Conservation (phyloP, 2,797 vertebrate species). For the Epinephelus coioides region DNA sequence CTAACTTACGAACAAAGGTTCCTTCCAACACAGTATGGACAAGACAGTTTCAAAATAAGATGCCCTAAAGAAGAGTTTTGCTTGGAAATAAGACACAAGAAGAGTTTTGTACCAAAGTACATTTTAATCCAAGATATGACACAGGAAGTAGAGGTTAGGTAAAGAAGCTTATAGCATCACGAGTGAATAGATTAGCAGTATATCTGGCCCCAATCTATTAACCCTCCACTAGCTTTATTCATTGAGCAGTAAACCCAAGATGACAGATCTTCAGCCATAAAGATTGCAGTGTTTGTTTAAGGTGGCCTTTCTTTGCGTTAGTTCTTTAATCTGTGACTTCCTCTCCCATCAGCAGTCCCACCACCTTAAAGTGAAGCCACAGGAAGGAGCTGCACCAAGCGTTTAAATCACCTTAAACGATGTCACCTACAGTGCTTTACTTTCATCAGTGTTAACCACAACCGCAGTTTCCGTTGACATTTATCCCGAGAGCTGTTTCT, state of each 20-base stretch:
- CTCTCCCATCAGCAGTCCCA: not conserved
- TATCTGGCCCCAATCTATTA: not conserved
- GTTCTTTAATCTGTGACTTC: constrained; percentile 36
- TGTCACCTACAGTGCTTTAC: constrained; percentile 43
- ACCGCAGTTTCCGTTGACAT: constrained; percentile 39
- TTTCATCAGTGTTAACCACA: constrained; percentile 65
- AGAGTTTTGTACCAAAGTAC: not conserved
- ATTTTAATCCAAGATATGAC: not conserved
- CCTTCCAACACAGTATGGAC: too few relatives aligned
- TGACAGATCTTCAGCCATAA: constrained; percentile 22
- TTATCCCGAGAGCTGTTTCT: constrained; percentile 20
- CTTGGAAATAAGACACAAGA: not conserved
- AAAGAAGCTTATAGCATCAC: not conserved
- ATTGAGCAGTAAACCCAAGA: constrained; percentile 5
- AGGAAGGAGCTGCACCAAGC: constrained; percentile 36
- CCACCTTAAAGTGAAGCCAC: constrained; percentile 28
- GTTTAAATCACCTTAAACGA: constrained; percentile 32
- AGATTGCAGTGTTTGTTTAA: constrained; percentile 36
- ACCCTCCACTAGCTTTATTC: not conserved
- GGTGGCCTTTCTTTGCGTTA: not conserved
- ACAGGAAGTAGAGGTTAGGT: not conserved
- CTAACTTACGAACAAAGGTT: too few relatives aligned
- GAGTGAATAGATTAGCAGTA: not conserved
- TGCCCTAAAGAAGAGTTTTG: not conserved
- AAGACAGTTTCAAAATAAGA: too few relatives aligned